phyloP scores from a whole-genome alignment of 2,113 vertebrate genomes.

The Campylomormyrus tamandua region DNA sequence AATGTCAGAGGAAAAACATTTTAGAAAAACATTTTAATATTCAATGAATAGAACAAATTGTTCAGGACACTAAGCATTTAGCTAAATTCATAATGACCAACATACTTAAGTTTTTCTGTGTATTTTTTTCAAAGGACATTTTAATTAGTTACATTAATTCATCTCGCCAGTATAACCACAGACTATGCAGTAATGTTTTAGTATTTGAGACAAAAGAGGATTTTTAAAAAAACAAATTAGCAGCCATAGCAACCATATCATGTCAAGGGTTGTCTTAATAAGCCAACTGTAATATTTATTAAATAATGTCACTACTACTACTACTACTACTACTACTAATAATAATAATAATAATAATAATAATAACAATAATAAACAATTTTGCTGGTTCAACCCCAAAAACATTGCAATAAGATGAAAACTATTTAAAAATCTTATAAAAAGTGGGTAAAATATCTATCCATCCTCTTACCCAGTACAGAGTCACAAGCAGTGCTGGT shows the following conservation, averaged over 20 bases:
- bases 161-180: not conserved
- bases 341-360: not conserved
- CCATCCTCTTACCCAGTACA: not conserved
- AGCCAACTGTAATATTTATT: not conserved
- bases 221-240: not conserved
- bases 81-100: not conserved
- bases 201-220: not conserved
- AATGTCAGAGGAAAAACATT: not conserved
- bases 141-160: not conserved
- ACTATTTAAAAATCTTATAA: not conserved
- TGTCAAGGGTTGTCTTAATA: not conserved
- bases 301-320: not conserved
- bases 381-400: not conserved
- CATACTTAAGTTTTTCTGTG: not conserved
- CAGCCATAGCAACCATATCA: not conserved
- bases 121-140: not conserved
- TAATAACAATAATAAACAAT: not conserved
- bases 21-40: not conserved
- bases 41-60: not conserved
- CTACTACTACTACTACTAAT: not conserved
- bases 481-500: not conserved
- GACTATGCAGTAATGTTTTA: not conserved
- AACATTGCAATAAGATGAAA: not conserved
- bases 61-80: not conserved
- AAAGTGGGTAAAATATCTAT: not conserved